Evolutionary conservation across 2,113 vertebrate species (phyloP), one percentile per base, ranked within the genome.

Genomic region (Calonectris borealis): DNA sequence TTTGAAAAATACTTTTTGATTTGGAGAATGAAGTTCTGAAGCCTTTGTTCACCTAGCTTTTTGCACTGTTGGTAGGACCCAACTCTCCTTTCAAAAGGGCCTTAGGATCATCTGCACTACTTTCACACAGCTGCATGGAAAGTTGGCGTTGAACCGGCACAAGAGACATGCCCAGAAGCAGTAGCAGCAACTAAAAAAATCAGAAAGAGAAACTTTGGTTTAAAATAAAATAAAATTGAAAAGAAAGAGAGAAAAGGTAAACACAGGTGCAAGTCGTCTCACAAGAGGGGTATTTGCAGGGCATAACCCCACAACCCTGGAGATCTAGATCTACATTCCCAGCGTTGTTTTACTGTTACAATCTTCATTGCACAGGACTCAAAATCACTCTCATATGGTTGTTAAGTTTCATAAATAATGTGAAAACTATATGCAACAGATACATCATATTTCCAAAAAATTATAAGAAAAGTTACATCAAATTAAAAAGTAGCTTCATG

Each of bases 401-500:
- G 94, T 97, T 97, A 97, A 96, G 94, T 97, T 98, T 98, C 98
- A 99, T 98, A 99, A 99, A 99, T 98, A 98, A 98, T 97, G 98
- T 97, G 98, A 98, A 97, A 99, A 98, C 97, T 94, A 85, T 97
- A 97, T n/a, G 97, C 97, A 98, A 98, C 97, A 97, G 97, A 97
- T 97, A 98, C 97, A 98, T 97, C 97, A 7, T 96, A 97, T 97
- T 97, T 97, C 94, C 81, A 94, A 91, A 98, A 96, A 97, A 90
- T 92, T 95, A 97, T 96, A 96, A 97, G 98, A 98, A 98, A 98
- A 98, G 98, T 97, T 98, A 98, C 98, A 98, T 98, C 98, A 98
- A 98, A 98, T 98, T 98, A 98, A 98, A 99, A 99, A 99, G 98
- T 94, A 99, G 98, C 98, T 98, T 99, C 98, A 73, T 98, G 98